Evolutionary conservation across 2,797 vertebrate species (phyloP).

Genomic region (Gephyroberyx darwinii): DNA sequence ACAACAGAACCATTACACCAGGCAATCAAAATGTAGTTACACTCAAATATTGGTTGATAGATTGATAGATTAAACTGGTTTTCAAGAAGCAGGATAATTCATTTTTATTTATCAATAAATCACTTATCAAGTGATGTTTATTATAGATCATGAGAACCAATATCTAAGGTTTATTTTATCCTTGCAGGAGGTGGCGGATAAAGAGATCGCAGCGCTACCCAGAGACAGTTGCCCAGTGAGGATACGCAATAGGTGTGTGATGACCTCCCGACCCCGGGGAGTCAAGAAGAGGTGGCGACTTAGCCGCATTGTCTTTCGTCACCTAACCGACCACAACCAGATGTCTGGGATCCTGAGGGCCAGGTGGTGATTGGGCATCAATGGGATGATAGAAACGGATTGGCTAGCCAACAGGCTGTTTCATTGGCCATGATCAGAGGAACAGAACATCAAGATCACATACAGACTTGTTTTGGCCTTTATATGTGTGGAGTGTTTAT

Average conservation of each 20-base stretch:
- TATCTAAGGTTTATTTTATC: background rate
- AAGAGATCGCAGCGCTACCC: conserved; percentile 90
- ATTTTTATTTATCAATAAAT: no score
- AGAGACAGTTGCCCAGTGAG: conserved; percentile 92
- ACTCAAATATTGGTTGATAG: no score
- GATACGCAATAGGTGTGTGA: conserved; percentile 92
- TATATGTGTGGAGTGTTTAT: background rate
- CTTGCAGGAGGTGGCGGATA: conserved; percentile 88
- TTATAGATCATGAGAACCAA: no score
- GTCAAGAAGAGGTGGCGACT: conserved; percentile 92
- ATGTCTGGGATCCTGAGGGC: conserved; percentile 92
- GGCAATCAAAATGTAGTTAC: no score
- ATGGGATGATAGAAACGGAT: conserved; percentile 4
- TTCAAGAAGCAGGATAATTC: no score
- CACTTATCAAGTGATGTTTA: no score
- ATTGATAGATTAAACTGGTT: no score
- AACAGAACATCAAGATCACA: background rate
- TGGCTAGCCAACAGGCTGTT: conserved; percentile 1
- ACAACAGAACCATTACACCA: no score
- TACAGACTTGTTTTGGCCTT: background rate
- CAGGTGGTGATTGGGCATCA: conserved; percentile 85
- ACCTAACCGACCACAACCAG: conserved; percentile 92
- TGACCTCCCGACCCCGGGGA: conserved; percentile 93
- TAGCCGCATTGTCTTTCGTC: conserved; percentile 93
- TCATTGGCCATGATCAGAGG: background rate